phyloP scores from a whole-genome alignment of 1,140 invertebrate species.

The Zaprionus ornatus region DNA sequence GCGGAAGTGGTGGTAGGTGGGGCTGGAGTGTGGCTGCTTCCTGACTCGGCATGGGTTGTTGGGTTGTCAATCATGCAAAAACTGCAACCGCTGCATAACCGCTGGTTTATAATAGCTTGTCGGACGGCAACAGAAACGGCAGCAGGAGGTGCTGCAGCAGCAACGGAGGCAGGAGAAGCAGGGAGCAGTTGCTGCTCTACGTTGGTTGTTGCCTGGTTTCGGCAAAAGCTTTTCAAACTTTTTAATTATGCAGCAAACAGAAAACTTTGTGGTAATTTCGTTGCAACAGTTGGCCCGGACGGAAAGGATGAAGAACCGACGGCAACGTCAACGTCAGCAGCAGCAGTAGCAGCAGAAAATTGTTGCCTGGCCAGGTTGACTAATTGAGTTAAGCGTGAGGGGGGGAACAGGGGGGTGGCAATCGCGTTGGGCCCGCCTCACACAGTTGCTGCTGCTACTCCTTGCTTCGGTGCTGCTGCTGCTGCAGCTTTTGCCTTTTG shows the following conservation, averaged over 20 bases:
- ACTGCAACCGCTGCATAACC: slow-evolving; percentile 77
- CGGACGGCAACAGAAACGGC: slow-evolving; percentile 35
- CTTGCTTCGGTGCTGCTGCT: not conserved
- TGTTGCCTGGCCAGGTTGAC: slow-evolving; percentile 61
- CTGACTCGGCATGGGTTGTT: slow-evolving; percentile 60
- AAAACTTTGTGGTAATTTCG: slow-evolving; percentile 81
- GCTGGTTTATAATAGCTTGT: slow-evolving; percentile 77
- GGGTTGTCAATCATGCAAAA: slow-evolving; percentile 80
- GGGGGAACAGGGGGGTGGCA: not conserved
- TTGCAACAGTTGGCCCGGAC: slow-evolving; percentile 75
- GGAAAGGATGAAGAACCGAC: slow-evolving; percentile 39
- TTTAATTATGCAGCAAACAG: slow-evolving; percentile 82
- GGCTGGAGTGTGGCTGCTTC: slow-evolving; percentile 18
- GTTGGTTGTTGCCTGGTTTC: slow-evolving; percentile 71
- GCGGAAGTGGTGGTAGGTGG: not conserved
- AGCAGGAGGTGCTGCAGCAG: not conserved
- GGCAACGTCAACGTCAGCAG: slow-evolving; percentile 54
- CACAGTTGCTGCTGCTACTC: not conserved
- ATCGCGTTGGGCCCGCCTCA: not conserved
- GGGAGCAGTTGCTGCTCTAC: slow-evolving; percentile 5
- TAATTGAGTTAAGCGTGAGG: slow-evolving; percentile 73
- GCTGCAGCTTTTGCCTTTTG: slow-evolving; percentile 45
- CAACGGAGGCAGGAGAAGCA: not conserved
- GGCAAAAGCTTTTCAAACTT: slow-evolving; percentile 81
- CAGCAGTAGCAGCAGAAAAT: slow-evolving; percentile 45